Conservation (phyloP, 2,797 vertebrate species). For the Thunnus albacares region DNA sequence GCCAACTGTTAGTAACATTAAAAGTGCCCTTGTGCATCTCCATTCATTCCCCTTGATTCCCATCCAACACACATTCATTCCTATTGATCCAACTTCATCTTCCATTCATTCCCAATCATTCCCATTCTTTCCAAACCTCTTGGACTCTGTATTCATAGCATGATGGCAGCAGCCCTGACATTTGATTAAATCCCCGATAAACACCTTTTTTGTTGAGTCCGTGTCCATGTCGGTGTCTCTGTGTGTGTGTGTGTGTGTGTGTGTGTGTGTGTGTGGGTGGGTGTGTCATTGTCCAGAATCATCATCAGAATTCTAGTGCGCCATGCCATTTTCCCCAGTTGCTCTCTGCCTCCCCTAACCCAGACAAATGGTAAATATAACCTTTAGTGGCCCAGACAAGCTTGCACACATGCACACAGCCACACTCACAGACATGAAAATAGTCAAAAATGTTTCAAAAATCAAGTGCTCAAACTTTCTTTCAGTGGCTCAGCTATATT, state of each 20-base stretch:
- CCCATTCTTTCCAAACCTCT: conserved; percentile 15
- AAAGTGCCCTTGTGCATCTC: conserved; percentile 4
- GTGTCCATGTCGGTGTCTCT: not conserved
- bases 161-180: conserved; percentile 43
- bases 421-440: conserved; percentile 21
- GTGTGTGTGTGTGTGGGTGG: conserved; percentile 8
- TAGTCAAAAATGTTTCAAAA: conserved; percentile 37
- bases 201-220: conserved; percentile 27
- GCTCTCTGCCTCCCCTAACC: conserved; percentile 41
- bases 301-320: conserved; percentile 65
- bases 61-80: conserved; percentile 29
- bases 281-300: conserved; percentile 15
- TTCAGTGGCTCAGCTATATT: conserved; percentile 31
- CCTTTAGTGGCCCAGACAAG: conserved; percentile 74
- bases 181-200: conserved; percentile 64
- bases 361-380: conserved; percentile 81
- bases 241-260: conserved; percentile 2
- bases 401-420: conserved; percentile 24
- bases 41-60: conserved; percentile 26
- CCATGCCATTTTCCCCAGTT: conserved; percentile 46
- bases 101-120: conserved; percentile 34
- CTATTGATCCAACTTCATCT: conserved; percentile 37
- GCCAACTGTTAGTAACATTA: not conserved
- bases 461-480: conserved; percentile 40
- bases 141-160: conserved; percentile 30